Conservation (phyloP, 2,113 vertebrate species). For the Eptesicus fuscus region DNA sequence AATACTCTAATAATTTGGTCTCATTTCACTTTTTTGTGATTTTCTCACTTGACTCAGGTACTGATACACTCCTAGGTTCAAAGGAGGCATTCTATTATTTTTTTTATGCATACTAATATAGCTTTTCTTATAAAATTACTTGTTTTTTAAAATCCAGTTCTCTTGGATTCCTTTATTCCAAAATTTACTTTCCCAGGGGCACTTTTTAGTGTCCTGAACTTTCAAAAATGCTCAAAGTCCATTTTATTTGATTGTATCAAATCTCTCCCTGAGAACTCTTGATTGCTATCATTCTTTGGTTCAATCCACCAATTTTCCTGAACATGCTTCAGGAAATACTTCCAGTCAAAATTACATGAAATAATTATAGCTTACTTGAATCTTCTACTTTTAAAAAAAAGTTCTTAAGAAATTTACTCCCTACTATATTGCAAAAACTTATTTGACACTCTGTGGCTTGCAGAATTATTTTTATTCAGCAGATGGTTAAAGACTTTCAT, state of each 20-base stretch:
- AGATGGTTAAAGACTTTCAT: conserved; percentile 7
- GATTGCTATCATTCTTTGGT: conserved; percentile 18
- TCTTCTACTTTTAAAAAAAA: background rate
- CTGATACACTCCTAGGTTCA: background rate
- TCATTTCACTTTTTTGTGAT: background rate
- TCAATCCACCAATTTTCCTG: background rate
- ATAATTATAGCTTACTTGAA: conserved; percentile 2
- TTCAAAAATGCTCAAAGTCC: background rate
- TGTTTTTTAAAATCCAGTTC: background rate
- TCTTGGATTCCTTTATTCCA: background rate
- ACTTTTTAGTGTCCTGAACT: background rate
- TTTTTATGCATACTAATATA: background rate
- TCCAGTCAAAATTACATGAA: background rate
- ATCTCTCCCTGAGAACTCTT: background rate
- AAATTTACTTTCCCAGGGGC: background rate
- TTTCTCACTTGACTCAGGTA: conserved; percentile 31
- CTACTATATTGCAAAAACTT: conserved; percentile 10
- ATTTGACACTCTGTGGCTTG: background rate
- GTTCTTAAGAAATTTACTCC: conserved; percentile 17
- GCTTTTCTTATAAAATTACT: conserved; percentile 12
- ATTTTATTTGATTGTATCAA: conserved; percentile 15
- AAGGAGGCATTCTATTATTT: background rate
- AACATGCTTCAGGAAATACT: conserved; percentile 31
- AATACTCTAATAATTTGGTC: background rate
- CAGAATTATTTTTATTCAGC: conserved; percentile 2